Base-by-base conservation (phyloP, 2,113 vertebrate species). In the Gymnogyps californianus region DNA sequence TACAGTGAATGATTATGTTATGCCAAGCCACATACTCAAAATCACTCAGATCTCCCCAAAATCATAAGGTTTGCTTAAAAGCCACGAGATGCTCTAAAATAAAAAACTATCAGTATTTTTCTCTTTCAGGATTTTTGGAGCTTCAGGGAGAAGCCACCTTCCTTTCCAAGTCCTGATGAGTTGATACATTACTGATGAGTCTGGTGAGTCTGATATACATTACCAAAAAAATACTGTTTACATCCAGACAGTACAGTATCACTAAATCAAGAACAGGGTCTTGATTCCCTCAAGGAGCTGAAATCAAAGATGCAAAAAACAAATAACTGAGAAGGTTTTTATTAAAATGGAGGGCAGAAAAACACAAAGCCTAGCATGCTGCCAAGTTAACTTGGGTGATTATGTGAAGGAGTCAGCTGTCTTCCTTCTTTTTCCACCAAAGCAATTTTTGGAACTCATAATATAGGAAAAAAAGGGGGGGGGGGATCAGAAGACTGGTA, bases 301-400 rank as follows among this genome's bases (percentile, higher is more conserved):
- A 94, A 97, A 96, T 78, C 71, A 96, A 85, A 95, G 67, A 94
- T 77, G 22, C 29, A 88, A 92, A 88, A 86, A 29, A 2, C 59
- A 96, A 93, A 66, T 49, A 95, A 90, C 26, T 38, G 55, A 92
- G 61, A 51, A 95, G 34, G 40, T 13, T 89, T 92, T 81, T 54
- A 89, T 74, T 96, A 90, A 95, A 93, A 92, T 74, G 64, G 54
- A 2, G 1, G 58, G 70, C 51, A 85, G 67, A 69, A 78, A 91
- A 86, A 65, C 77, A 80, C 34, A 54, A 86, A 86, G 21, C 59
- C 69, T 69, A 94, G 51, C 7, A 76, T 7, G 28, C 47, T 92
- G 88, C 85, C 90, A 93, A 94, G 72, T 75, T 51, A 81, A 12
- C 46, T 66, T 62, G 51, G 29, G 42, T 86, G 75, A 92, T 80